A percentile compares a stretch with the other conserved stretches of the same genome.
Conservation (phyloP, 2,888 invertebrate species). For the Polyploca ridens region DNA sequence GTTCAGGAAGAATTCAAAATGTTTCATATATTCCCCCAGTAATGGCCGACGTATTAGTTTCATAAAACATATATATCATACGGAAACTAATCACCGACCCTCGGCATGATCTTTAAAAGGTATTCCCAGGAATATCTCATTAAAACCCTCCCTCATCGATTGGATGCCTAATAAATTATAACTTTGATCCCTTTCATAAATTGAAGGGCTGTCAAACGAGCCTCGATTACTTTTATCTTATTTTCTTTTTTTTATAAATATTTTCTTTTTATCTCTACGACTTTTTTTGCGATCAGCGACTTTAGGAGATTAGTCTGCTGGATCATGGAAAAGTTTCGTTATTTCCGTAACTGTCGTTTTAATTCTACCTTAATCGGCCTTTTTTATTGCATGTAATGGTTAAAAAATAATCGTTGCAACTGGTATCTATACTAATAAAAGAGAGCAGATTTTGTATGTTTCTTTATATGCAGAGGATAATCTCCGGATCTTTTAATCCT, state of each 20-base stretch:
- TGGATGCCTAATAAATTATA: conserved; percentile 61
- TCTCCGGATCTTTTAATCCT: no score
- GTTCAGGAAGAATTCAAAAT: neutral
- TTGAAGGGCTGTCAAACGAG: conserved; percentile 53
- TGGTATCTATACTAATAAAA: no score
- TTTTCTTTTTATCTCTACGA: conserved; percentile 32
- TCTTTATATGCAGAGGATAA: no score
- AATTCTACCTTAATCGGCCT: neutral
- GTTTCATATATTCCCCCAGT: neutral
- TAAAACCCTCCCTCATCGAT: conserved; percentile 50
- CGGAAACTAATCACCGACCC: conserved; percentile 26
- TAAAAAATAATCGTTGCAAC: no score
- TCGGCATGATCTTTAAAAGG: conserved; percentile 25
- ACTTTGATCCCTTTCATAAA: conserved; percentile 63
- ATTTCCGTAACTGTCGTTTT: conserved; percentile 7
- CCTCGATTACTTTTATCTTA: conserved; percentile 46
- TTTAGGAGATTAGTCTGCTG: neutral
- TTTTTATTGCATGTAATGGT: neutral
- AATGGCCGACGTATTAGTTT: neutral
- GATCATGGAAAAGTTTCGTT: neutral
- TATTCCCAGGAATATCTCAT: conserved; percentile 40
- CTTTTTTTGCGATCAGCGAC: conserved; percentile 20
- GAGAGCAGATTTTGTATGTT: no score
- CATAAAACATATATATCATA: conserved; percentile 12
- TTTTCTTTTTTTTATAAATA: conserved; percentile 39